Conservation (phyloP, 2,888 invertebrate genomes). For the Aricia artaxerxes region DNA sequence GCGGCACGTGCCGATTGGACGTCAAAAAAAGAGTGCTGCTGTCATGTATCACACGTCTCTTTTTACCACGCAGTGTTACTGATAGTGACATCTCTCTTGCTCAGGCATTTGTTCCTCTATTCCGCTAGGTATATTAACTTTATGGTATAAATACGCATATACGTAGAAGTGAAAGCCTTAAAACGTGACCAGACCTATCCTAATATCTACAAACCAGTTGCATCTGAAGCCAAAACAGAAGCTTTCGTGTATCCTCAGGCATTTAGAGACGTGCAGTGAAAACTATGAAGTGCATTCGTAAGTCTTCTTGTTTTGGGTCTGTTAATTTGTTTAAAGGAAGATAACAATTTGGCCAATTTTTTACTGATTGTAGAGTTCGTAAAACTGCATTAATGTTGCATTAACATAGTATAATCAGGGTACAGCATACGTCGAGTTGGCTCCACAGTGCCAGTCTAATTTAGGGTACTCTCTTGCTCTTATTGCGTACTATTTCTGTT, state of each 20-base stretch:
- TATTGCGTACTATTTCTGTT: conserved; percentile 43
- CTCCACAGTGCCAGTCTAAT: conserved; percentile 40
- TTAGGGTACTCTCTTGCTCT: conserved; percentile 39
- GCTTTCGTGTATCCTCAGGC: not conserved
- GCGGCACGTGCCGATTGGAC: no score
- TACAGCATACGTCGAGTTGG: conserved; percentile 33
- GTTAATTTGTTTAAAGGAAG: no score
- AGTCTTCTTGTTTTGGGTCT: no score
- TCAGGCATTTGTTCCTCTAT: no score
- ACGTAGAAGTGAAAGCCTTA: not conserved
- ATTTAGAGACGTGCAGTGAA: not conserved
- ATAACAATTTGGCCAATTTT: no score
- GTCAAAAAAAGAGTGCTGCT: no score
- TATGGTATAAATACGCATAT: not conserved
- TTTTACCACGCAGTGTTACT: no score
- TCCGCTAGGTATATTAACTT: no score
- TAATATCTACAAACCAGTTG: conserved; percentile 31
- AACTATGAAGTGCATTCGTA: not conserved
- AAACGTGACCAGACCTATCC: conserved; percentile 30
- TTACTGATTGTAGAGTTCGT: no score
- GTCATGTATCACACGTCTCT: no score
- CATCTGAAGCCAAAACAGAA: not conserved
- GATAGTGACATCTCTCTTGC: no score
- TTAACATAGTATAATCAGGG: not conserved
- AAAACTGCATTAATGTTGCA: not conserved